Base-by-base conservation (phyloP, 2,113 vertebrate genomes). In the Malurus cyaneus region DNA sequence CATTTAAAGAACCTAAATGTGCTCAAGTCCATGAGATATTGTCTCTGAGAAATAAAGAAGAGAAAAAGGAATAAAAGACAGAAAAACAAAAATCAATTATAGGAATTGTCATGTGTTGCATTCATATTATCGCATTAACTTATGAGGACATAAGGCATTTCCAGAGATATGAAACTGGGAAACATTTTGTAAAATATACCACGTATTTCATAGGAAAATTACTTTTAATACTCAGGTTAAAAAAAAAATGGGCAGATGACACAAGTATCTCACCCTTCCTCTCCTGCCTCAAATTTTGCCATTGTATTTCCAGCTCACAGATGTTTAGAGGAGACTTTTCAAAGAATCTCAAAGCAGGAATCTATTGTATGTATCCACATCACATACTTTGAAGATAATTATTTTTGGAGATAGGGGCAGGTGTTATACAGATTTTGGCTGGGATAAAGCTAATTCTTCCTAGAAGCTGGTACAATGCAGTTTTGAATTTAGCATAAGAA, bases 351-450 rank as follows among this genome's bases (percentile, higher is more conserved):
- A 31, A 26, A 54, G 47, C 13, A 53, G 14, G 13, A 66, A 12
- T 16, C 5, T 8, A 3, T 14, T 39, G 10, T 36, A 50, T 6
- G 10, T 36, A 52, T 57, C 42, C 36, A 28, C 2, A n/a, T 46
- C 24, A 36, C 0, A 29, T 7, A 61, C 8, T 70, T 44, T 13
- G 18, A 78, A 69, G 16, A 53, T 2, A 78, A 53, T 41, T 49
- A 1, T 49, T 50, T 28, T 13, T 11, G 4, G 17, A 2, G 5
- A 4, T 10, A 19, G 6, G 23, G 11, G 5, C 60, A 2, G 5
- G 5, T 32, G 34, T 49, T 3, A 8, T 70, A 53, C 29, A 25
- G 14, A 36, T 54, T 69, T 69, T 54, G 29, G 47, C 47, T 26
- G 20, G 9, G 7, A 60, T 21, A 25, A 8, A 69, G 41, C 54